Evolutionary conservation across 2,113 vertebrate species (phyloP).

Genomic region (Zosterops japonicus): DNA sequence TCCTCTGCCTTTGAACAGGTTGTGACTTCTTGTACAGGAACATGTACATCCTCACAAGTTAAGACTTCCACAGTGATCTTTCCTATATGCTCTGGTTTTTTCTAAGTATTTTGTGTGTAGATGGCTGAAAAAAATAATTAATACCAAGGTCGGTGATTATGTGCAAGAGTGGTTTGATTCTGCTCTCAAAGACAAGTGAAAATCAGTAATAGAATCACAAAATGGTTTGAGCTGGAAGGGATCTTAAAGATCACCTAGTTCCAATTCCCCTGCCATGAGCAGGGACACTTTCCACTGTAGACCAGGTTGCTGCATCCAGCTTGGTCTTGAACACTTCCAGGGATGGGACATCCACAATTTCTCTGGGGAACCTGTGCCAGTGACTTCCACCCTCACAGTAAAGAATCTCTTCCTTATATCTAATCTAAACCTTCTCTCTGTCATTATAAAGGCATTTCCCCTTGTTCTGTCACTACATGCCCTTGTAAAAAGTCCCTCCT

Average conservation of each 20-base stretch:
- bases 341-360: not conserved
- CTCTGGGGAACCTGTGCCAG: not conserved
- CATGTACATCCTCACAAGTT: not conserved
- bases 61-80: not conserved
- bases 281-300: not conserved
- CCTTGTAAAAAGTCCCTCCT: not conserved
- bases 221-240: not conserved
- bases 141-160: not conserved
- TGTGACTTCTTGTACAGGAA: not conserved
- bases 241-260: not conserved
- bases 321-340: not conserved
- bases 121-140: not conserved
- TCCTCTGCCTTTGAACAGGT: not conserved
- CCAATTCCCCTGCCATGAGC: not conserved
- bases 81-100: not conserved
- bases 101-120: not conserved
- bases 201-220: not conserved
- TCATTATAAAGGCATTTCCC: not conserved
- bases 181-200: not conserved
- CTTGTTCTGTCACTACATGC: not conserved
- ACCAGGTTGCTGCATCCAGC: not conserved
- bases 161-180: not conserved
- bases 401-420: not conserved
- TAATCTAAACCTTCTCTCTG: not conserved
- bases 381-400: not conserved